Evolutionary conservation across 1,140 invertebrate species (phyloP), one percentile per base, ranked within the genome.

Genomic region (Antheraea mylitta): DNA sequence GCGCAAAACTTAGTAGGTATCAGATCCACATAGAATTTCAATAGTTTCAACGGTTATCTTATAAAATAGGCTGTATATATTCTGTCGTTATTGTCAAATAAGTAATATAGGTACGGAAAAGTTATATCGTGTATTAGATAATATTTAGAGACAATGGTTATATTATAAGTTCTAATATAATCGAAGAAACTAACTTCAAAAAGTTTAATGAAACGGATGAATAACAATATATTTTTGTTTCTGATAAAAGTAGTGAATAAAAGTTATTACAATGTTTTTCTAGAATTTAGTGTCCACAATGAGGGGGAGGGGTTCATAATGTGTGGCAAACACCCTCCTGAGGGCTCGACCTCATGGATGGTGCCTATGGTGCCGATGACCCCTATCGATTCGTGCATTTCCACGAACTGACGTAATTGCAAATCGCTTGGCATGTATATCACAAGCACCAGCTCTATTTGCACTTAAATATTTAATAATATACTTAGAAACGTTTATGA

Each of bases 291-390:
- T 81, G 62, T 70, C 62, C 66, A 79, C 81, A 82, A 81, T 76
- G 84, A 82, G 75, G 80, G 74, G 69, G 78, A 65, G 81, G 75
- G 83, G 76, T 73, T 64, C 58, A 81, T 85, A 85, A 85, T 85
- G 80, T 82, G 78, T 81, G 80, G 79, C 79, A 78, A 73, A 77
- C 77, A 78, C 82, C 86, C 82, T 87, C 76, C 72, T 80, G 76
- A 83, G 86, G 85, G 86, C 83, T 85, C 81, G 75, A 83, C 79
- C 84, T 83, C 78, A 85, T 79, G 72, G 78, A 81, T 87, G 82
- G 84, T 86, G 83, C 83, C 81, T 86, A 87, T 83, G 75, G 85
- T 86, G 88, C 80, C 85, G 83, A 88, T 89, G 86, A 90, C 86
- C 86, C 75, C 84, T 89, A 90, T 89, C 88, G 88, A 90, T 90